A percentile compares a stretch with the other conserved stretches of the same genome.
These are phyloP conservation scores for Apistogramma diplotaenia DNA, from an alignment of 2,113 vertebrate species.

Conservation along the genomic window DNA sequence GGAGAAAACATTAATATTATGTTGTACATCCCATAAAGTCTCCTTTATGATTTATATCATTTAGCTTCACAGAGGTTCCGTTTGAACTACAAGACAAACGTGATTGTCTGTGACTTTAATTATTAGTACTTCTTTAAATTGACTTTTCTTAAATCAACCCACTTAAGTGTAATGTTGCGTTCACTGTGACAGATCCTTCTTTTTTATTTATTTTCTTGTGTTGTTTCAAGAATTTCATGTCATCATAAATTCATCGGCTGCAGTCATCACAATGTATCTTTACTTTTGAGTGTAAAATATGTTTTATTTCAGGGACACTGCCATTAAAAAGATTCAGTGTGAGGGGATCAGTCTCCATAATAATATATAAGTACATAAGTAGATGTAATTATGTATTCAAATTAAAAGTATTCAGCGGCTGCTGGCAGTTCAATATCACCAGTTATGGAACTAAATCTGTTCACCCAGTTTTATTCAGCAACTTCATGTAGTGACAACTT, in stretches of 20 bases:
- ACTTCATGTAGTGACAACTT: background rate
- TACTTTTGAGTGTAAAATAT: background rate
- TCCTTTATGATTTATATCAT: too few species aligned
- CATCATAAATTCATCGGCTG: too few species aligned
- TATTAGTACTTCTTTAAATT: background rate
- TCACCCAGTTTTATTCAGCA: background rate
- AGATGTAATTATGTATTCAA: background rate
- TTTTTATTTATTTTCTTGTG: too few species aligned
- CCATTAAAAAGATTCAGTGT: background rate
- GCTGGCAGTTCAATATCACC: background rate
- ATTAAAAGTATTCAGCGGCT: background rate
- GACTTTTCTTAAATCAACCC: background rate
- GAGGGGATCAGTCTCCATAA: background rate
- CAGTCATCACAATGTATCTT: background rate
- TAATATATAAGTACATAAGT: background rate
- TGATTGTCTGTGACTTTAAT: background rate
- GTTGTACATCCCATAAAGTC: background rate
- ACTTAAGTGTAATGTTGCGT: background rate
- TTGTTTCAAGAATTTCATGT: too few species aligned
- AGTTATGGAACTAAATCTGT: background rate
- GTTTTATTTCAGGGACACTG: background rate
- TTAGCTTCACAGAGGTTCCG: too few species aligned
- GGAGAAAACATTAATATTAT: background rate
- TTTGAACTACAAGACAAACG: background rate
- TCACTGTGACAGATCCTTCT: too few species aligned